Conservation (phyloP, 2,888 invertebrate species). For the Xylota segnis region DNA sequence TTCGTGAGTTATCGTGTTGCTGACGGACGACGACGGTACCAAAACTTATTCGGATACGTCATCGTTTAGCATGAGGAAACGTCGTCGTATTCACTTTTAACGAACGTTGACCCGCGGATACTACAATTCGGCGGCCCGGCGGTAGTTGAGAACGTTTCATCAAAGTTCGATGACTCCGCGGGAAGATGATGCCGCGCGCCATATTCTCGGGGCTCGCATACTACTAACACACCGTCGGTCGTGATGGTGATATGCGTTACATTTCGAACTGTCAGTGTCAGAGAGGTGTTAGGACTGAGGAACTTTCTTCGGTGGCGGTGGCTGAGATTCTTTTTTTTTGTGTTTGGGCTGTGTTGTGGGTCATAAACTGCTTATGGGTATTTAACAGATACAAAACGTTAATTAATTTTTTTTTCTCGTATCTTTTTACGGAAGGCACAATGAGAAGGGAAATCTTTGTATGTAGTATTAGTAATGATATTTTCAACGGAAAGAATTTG, state of each 20-base stretch:
- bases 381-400: conserved; percentile 47
- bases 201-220: conserved; percentile 15
- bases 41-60: conserved; percentile 60
- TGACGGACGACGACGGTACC: conserved; percentile 50
- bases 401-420: conserved; percentile 17
- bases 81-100: conserved; percentile 74
- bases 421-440: neutral
- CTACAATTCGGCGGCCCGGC: conserved; percentile 64
- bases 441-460: conserved; percentile 8
- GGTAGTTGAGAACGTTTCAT: conserved; percentile 48
- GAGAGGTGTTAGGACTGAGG: conserved; percentile 30
- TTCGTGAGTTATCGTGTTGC: conserved; percentile 66
- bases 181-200: conserved; percentile 29
- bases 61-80: conserved; percentile 69
- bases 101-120: conserved; percentile 57
- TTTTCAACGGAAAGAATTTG: conserved; percentile 35
- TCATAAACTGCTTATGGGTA: conserved; percentile 42
- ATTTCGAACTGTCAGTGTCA: conserved; percentile 27
- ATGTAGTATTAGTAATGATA: conserved; percentile 9
- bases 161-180: conserved; percentile 68
- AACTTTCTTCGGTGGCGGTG: conserved; percentile 31
- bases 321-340: neutral
- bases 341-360: conserved; percentile 21
- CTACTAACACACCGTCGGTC: conserved; percentile 11
- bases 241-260: conserved; percentile 39